phyloP scores from a whole-genome alignment of 2,797 vertebrate genomes.

The Ciconia nigra region DNA sequence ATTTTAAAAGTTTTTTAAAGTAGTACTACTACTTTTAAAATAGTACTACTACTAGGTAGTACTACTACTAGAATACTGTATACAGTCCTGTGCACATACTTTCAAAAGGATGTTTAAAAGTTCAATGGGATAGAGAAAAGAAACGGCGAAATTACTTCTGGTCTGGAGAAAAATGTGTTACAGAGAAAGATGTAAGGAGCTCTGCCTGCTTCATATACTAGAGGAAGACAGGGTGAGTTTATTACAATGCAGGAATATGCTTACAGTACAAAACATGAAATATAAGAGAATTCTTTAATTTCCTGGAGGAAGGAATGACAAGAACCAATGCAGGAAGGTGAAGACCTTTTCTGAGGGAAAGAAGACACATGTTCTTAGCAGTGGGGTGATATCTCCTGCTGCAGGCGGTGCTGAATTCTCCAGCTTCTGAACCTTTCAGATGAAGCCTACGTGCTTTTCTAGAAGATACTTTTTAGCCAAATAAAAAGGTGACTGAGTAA shows the following conservation, averaged over 20 bases:
- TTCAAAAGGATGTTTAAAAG: neutral
- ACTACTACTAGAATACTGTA: neutral
- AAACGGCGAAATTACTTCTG: neutral
- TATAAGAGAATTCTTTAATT: neutral
- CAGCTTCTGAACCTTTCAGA: neutral
- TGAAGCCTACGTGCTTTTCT: neutral
- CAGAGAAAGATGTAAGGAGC: neutral
- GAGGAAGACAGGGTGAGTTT: neutral
- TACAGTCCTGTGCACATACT: neutral
- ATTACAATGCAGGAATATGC: neutral
- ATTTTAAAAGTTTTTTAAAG: neutral
- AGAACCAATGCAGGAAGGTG: neutral
- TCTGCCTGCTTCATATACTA: neutral
- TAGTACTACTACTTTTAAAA: no score
- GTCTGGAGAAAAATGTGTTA: neutral
- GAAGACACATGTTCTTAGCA: neutral
- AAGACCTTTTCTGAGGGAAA: neutral
- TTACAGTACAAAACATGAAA: neutral
- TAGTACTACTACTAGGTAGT: fast-evolving
- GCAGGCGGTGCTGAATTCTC: neutral
- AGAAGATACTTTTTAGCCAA: neutral
- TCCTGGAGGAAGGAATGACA: neutral
- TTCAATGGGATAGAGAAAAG: neutral
- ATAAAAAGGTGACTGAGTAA: neutral
- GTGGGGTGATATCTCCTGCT: neutral